Conservation (phyloP, 1,140 invertebrate species). For the Drosophila santomea region DNA sequence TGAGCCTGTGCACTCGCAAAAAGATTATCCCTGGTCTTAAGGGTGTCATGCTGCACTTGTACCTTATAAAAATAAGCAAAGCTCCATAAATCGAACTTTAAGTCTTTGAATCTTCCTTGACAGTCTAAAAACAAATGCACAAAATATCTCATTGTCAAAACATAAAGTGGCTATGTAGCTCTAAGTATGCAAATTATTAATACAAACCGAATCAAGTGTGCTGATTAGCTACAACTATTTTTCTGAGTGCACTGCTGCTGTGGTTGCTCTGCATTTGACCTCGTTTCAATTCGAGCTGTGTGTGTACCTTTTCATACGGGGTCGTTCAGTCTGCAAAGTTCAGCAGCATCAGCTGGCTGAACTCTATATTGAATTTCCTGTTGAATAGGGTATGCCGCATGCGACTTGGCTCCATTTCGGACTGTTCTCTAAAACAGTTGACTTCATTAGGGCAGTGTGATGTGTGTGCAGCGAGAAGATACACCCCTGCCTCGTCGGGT, state of each 20-base stretch:
- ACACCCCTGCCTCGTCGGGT: conserved; percentile 55
- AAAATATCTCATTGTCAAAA: background rate
- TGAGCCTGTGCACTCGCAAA: conserved; percentile 26
- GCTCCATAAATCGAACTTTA: too few relatives aligned
- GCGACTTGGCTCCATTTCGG: conserved; percentile 5
- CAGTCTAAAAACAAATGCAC: too few relatives aligned
- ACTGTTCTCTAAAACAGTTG: conserved; percentile 18
- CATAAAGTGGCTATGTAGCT: too few relatives aligned
- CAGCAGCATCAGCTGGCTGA: background rate
- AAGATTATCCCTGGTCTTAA: background rate
- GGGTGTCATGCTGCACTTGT: background rate
- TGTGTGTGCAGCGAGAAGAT: conserved; percentile 5
- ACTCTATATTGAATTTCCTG: background rate
- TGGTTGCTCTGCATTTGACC: conserved; percentile 62
- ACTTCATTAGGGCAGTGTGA: conserved; percentile 11
- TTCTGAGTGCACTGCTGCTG: conserved; percentile 17
- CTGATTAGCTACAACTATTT: background rate
- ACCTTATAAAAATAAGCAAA: too few relatives aligned
- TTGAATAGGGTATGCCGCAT: conserved; percentile 8
- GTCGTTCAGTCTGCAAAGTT: conserved; percentile 18
- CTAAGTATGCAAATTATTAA: too few relatives aligned
- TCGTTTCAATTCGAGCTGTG: conserved; percentile 65
- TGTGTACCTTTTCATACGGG: background rate
- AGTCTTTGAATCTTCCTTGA: too few relatives aligned
- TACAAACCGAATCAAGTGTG: too few relatives aligned